phyloP scores from a whole-genome alignment of 2,888 invertebrate genomes.

The Andricus quercusramuli region DNA sequence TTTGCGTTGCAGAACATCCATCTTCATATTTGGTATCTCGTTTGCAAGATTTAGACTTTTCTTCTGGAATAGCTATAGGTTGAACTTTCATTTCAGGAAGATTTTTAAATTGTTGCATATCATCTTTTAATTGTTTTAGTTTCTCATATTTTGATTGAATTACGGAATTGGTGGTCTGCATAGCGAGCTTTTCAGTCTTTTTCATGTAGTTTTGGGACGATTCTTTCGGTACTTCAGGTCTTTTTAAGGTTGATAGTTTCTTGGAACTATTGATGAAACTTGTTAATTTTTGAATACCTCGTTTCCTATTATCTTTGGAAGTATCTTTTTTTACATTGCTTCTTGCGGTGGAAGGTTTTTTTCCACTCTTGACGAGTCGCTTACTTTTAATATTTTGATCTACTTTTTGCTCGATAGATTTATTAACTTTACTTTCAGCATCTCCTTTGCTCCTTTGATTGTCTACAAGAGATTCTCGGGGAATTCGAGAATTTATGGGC shows the following conservation, averaged over 20 bases:
- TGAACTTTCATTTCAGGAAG: slow-evolving; percentile 55
- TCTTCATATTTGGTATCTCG: slow-evolving; percentile 21
- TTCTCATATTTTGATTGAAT: not conserved
- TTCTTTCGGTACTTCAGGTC: slow-evolving; percentile 18
- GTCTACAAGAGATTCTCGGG: not conserved
- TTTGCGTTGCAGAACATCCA: slow-evolving; percentile 9
- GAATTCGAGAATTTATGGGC: not conserved
- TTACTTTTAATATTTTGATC: not conserved
- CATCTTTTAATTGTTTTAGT: slow-evolving; percentile 52
- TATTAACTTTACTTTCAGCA: not conserved
- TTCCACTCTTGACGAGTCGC: not conserved
- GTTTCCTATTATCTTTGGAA: not conserved
- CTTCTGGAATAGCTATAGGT: slow-evolving; percentile 57
- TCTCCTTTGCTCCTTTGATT: not conserved
- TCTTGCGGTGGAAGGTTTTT: not conserved
- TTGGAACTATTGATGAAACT: not conserved
- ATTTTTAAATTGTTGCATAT: slow-evolving; percentile 66
- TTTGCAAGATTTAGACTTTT: slow-evolving; percentile 45
- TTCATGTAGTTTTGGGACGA: not conserved
- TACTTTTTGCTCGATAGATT: not conserved
- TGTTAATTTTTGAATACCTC: not conserved
- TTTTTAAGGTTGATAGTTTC: not conserved
- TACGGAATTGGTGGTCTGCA: not conserved
- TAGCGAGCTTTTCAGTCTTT: not conserved
- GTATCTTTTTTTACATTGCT: not conserved